phyloP scores from a whole-genome alignment of 2,113 vertebrate species.

The Crotalus tigris region DNA sequence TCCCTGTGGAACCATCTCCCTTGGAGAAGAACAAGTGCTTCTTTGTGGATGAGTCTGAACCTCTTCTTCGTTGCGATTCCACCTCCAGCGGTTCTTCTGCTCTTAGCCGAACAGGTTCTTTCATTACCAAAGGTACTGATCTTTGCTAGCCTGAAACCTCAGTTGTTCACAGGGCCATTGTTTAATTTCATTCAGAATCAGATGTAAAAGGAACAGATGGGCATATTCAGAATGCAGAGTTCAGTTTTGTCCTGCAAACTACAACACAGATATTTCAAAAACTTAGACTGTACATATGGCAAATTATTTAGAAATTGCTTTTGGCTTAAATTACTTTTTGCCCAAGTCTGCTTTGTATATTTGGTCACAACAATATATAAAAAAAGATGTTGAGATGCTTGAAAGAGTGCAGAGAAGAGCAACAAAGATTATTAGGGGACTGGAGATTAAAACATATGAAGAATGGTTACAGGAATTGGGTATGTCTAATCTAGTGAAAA shows the following conservation, averaged over 20 bases:
- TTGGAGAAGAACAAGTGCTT: constrained; percentile 88
- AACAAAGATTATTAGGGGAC: background rate
- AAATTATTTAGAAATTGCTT: background rate
- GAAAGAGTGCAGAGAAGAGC: too few relatives aligned
- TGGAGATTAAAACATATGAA: background rate
- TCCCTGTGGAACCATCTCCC: constrained; percentile 82
- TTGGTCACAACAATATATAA: too few relatives aligned
- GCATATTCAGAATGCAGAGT: background rate
- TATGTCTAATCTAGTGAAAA: background rate
- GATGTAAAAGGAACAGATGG: background rate
- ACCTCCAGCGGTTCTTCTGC: constrained; percentile 95
- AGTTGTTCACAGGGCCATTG: background rate
- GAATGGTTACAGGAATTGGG: background rate
- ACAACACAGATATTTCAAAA: background rate
- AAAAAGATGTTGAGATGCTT: too few relatives aligned
- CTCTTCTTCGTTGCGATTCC: constrained; percentile 93
- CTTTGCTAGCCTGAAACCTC: rapidly evolving
- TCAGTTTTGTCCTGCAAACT: background rate
- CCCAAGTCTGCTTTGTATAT: background rate
- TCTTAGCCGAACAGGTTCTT: constrained; percentile 92
- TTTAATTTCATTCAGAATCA: background rate
- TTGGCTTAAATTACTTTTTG: background rate
- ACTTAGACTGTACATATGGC: background rate
- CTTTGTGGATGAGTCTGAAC: constrained; percentile 92
- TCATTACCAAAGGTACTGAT: constrained; percentile 95